These are phyloP conservation scores for Lepilemur ruficaudatus DNA, from an alignment of 2,797 vertebrate genomes.

Conservation along the genomic window DNA sequence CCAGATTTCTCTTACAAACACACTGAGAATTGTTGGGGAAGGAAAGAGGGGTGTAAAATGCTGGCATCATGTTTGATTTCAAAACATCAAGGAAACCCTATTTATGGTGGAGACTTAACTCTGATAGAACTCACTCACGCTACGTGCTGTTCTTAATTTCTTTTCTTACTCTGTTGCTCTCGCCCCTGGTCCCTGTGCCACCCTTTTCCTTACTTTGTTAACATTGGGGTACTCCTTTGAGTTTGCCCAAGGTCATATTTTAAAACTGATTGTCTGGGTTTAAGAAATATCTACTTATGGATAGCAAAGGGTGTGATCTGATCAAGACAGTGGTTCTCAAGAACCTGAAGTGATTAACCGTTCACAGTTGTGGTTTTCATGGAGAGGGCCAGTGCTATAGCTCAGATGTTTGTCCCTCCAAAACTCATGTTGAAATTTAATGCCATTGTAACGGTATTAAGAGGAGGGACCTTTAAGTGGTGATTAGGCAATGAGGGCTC, in stretches of 20 bases:
- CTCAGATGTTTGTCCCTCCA: background rate
- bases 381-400: background rate
- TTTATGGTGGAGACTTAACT: background rate
- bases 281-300: background rate
- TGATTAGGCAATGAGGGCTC: background rate
- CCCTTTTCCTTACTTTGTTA: background rate
- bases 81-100: background rate
- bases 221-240: background rate
- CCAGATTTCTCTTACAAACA: constrained; percentile 76
- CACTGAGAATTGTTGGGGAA: constrained; percentile 58
- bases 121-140: background rate
- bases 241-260: background rate
- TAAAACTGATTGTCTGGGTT: background rate
- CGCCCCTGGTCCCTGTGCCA: background rate
- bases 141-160: background rate
- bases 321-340: background rate
- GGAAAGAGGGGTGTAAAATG: background rate
- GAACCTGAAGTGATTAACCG: background rate
- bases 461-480: background rate
- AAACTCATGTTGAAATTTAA: background rate
- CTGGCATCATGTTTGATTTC: background rate
- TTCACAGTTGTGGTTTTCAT: background rate
- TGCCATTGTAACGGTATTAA: background rate
- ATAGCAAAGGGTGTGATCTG: background rate
- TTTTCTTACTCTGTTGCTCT: background rate